Evolutionary conservation across 2,113 vertebrate species (phyloP).

Genomic region (Salvelinus sp.): DNA sequence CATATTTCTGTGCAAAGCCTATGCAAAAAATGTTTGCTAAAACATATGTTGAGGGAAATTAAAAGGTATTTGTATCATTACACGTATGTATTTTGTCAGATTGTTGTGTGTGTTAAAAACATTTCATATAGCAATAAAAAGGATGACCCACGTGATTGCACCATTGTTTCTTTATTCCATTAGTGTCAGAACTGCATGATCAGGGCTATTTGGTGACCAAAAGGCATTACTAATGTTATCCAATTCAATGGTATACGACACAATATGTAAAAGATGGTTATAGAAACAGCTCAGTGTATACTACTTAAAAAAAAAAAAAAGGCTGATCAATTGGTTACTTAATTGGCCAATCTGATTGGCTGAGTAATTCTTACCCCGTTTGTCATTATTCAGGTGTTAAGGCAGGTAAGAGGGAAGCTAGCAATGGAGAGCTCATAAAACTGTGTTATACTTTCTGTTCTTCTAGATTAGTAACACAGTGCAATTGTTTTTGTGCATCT

Average conservation of each 20-base stretch:
- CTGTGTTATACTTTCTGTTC: background rate
- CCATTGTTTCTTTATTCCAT: background rate
- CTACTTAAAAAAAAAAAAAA: background rate
- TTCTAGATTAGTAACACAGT: no score
- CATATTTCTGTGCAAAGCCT: constrained; percentile 8
- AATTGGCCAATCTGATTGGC: constrained; percentile 45
- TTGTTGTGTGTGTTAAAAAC: background rate
- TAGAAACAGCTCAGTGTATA: background rate
- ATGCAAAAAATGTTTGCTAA: constrained; percentile 17
- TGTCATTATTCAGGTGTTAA: background rate
- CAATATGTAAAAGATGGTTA: background rate
- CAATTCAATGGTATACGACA: background rate
- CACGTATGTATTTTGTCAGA: constrained; percentile 3
- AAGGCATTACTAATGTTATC: background rate
- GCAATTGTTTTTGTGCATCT: no score
- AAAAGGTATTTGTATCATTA: background rate
- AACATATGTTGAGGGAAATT: background rate
- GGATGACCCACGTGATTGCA: constrained; percentile 6
- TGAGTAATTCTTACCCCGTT: constrained; percentile 35
- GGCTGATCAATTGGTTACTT: background rate
- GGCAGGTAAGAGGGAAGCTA: background rate
- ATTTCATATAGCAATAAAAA: constrained; percentile 42
- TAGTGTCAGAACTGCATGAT: background rate
- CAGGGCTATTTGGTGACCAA: background rate
- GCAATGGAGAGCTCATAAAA: background rate